These are phyloP conservation scores for Potamilus streckersoni DNA, from an alignment of 1,140 invertebrate species.

Conservation along the genomic window DNA sequence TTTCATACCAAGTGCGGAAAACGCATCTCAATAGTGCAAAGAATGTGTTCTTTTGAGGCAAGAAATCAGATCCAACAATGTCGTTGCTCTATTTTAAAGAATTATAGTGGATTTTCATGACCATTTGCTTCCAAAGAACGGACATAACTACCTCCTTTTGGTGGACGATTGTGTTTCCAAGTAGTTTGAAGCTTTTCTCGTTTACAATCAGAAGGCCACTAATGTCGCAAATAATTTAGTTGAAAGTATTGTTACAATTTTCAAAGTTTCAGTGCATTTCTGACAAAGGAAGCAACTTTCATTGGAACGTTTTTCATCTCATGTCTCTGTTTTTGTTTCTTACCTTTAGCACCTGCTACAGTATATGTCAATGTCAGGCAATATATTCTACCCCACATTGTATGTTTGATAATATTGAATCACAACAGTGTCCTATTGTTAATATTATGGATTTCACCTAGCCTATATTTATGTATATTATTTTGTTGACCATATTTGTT, in stretches of 20 bases:
- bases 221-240: slow-evolving; percentile 26
- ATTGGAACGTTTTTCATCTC: too few species aligned
- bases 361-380: too few species aligned
- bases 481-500: too few species aligned
- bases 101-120: slow-evolving; percentile 7
- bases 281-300: too few species aligned
- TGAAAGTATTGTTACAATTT: slow-evolving; percentile 41
- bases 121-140: neutral
- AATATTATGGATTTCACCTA: too few species aligned
- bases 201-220: slow-evolving; percentile 36
- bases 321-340: too few species aligned
- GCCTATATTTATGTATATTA: too few species aligned
- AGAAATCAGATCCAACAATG: neutral
- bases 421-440: too few species aligned
- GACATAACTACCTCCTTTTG: slow-evolving; percentile 48
- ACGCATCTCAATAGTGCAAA: neutral
- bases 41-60: neutral
- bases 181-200: slow-evolving; percentile 35
- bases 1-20: neutral
- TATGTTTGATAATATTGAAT: too few species aligned
- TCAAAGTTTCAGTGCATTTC: slow-evolving; percentile 3
- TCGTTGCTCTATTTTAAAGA: slow-evolving; percentile 8
- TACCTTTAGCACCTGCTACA: too few species aligned
- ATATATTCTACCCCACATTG: too few species aligned
- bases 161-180: slow-evolving; percentile 45